Evolutionary conservation across 2,797 vertebrate species (phyloP), one percentile per base, ranked within the genome.

Genomic region (Diceros bicornis): DNA sequence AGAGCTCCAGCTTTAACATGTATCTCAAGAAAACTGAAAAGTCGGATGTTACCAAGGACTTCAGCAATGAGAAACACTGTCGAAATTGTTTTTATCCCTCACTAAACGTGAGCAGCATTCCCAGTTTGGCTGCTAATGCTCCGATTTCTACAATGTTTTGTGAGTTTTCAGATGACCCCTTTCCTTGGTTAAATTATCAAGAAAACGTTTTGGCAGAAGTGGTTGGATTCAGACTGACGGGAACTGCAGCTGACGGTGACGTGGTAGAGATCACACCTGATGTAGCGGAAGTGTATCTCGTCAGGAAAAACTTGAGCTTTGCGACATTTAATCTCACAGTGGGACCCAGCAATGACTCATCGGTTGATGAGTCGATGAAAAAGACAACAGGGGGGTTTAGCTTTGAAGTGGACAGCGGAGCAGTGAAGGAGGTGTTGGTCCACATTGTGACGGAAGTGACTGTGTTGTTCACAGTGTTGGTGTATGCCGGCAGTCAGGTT

Each of bases 121-220:
- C 97, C 0, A 27, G 17, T 34, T 7, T 96, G 57, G 1, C 57
- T 0, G 6, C 5, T 0, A 57, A 97, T 10, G 78, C 98, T 7
- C 97, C 95, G 0, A 21, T 99, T 72, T 98, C 98, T 7, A 91
- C 96, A 21, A 96, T 97, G 21, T 20, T 98, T 89, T 99, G 97
- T 96, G 98, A 98, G 72, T 99, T 99, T 95, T 59, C 98, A 3
- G 85, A 97, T 0, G 98, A 97, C 71, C 98, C 98, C 3, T 98
- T 99, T 89, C 98, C 98, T 23, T 99, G 99, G 99, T 52, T 99
- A 78, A 95, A 5, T 20, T 64, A 94, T 27, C 72, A 50, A 16
- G 90, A 64, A 32, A 91, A 96, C 52, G 97, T 97, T 0, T 8
- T 52, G 37, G 94, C 98, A 13, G 55, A 4, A 4, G 93, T 99